phyloP scores from a whole-genome alignment of 1,140 invertebrate genomes.

The Ceratoteleas bidentatus region DNA sequence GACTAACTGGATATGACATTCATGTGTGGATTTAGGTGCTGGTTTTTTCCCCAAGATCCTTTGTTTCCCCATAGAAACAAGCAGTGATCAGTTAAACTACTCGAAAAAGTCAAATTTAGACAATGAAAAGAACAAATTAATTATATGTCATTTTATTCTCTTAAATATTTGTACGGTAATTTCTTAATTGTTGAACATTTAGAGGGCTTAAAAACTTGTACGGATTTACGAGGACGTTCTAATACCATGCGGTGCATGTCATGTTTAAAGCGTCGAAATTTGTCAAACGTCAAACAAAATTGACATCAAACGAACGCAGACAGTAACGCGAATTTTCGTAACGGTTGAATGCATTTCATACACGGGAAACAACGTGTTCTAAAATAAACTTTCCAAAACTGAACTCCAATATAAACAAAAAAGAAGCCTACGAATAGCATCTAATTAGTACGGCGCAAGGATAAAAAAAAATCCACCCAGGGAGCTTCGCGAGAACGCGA shows the following conservation, averaged over 20 bases:
- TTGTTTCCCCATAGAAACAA: too few relatives aligned
- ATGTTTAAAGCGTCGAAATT: background rate
- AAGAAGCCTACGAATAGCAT: background rate
- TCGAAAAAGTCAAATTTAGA: background rate
- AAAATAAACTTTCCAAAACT: constrained; percentile 7
- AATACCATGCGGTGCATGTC: background rate
- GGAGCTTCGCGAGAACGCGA: background rate
- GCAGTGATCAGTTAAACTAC: background rate
- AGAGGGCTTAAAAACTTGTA: background rate
- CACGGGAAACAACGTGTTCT: background rate
- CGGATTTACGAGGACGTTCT: background rate
- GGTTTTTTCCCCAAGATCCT: background rate
- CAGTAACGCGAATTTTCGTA: constrained; percentile 5
- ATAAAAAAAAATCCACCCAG: background rate
- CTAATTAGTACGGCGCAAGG: background rate
- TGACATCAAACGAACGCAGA: constrained; percentile 25
- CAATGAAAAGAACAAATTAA: too few relatives aligned
- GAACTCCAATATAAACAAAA: background rate
- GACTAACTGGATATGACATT: background rate
- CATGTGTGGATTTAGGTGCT: constrained; percentile 1
- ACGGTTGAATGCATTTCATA: background rate
- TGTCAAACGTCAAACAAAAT: constrained; percentile 31
- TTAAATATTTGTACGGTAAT: too few relatives aligned
- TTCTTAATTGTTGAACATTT: too few relatives aligned
- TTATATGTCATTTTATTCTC: too few relatives aligned